These are phyloP conservation scores for Merops nubicus DNA, from an alignment of 2,113 vertebrate species.

Conservation along the genomic window DNA sequence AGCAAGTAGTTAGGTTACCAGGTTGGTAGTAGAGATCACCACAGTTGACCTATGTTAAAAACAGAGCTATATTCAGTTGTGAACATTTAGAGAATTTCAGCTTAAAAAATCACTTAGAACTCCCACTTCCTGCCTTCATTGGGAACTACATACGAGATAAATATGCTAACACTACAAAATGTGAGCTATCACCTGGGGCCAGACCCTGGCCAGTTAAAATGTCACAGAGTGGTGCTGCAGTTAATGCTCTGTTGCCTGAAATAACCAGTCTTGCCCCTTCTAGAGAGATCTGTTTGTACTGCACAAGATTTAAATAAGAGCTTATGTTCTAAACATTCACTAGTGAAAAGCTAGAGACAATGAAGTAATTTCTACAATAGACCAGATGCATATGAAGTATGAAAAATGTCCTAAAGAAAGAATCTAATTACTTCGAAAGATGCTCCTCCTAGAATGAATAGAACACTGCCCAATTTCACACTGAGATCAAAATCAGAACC, in stretches of 20 bases:
- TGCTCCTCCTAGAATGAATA: neutral
- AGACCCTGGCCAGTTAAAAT: neutral
- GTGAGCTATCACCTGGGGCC: neutral
- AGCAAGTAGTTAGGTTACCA: neutral
- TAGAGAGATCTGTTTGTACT: neutral
- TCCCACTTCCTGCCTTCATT: neutral
- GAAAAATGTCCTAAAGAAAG: neutral
- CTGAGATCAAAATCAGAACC: neutral
- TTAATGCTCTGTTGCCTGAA: fast-evolving
- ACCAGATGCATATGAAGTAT: neutral
- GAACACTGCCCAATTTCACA: neutral
- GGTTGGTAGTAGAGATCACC: neutral
- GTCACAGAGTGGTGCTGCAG: neutral
- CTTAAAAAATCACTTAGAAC: neutral
- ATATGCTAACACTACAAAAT: neutral
- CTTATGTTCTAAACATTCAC: neutral
- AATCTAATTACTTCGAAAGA: neutral
- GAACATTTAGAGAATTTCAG: neutral
- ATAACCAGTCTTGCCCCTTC: neutral
- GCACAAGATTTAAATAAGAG: neutral
- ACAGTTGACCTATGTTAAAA: neutral
- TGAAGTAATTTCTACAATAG: neutral
- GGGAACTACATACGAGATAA: neutral
- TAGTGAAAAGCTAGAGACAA: neutral
- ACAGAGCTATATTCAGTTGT: neutral